Evolutionary conservation across 1,140 invertebrate genomes (phyloP).

Genomic region (Lepidotrigona ventralis): DNA sequence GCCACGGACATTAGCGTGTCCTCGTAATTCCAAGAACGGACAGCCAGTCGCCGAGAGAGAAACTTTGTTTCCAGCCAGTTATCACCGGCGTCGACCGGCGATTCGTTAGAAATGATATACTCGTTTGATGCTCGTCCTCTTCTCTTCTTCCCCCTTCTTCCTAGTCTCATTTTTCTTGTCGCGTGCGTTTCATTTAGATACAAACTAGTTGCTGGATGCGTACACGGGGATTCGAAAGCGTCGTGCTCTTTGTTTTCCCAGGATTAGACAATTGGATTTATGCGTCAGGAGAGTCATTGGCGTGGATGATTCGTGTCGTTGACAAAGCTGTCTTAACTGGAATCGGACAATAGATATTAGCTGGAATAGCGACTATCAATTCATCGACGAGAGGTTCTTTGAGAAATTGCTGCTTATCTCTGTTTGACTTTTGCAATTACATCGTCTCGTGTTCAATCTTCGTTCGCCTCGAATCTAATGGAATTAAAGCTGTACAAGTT

Average conservation of each 20-base stretch:
- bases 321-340: neutral
- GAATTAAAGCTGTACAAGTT: neutral
- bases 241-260: neutral
- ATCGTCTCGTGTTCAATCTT: neutral
- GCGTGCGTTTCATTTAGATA: neutral
- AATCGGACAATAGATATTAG: neutral
- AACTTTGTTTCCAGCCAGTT: conserved; percentile 16
- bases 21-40: conserved; percentile 38
- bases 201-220: neutral
- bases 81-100: conserved; percentile 37
- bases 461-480: neutral
- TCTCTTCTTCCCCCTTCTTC: neutral
- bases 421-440: neutral
- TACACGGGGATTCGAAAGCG: neutral
- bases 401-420: neutral
- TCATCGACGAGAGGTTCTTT: neutral
- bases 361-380: neutral
- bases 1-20: conserved; percentile 51
- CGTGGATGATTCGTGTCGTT: neutral
- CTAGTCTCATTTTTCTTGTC: neutral
- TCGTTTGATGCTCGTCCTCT: conserved; percentile 34
- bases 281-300: neutral
- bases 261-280: neutral
- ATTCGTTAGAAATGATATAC: conserved; percentile 54
- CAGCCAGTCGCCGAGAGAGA: neutral